Percentiles rank a stretch among this genome's conserved stretches.
These are phyloP conservation scores for Synanthedon formicaeformis DNA, from an alignment of 2,888 invertebrate species.

Conservation along the genomic window DNA sequence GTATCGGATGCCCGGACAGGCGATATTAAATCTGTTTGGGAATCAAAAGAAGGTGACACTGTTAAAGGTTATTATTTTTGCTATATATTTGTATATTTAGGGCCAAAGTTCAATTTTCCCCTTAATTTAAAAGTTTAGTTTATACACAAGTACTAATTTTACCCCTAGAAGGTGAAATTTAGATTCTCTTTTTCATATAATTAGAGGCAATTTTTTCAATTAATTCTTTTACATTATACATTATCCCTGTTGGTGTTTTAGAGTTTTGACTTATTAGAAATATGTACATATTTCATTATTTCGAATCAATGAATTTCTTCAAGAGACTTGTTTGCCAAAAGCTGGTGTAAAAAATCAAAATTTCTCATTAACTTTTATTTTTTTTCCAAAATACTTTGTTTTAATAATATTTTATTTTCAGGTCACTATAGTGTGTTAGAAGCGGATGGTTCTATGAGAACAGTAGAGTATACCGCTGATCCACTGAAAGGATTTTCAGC, in stretches of 20 bases:
- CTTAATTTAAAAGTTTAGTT: not conserved
- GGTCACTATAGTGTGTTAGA: slow-evolving; percentile 77
- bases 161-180: not conserved
- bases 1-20: slow-evolving; percentile 72
- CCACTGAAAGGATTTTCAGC: slow-evolving; percentile 70
- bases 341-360: too few species aligned
- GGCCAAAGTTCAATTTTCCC: not conserved
- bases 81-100: not conserved
- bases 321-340: too few species aligned
- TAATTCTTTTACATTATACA: too few species aligned
- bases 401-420: slow-evolving; percentile 17
- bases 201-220: too few species aligned
- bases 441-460: slow-evolving; percentile 74
- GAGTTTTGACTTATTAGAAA: too few species aligned
- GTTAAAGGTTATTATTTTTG: slow-evolving; percentile 53
- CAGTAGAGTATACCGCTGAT: slow-evolving; percentile 73
- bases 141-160: not conserved
- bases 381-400: too few species aligned
- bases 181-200: too few species aligned
- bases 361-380: too few species aligned
- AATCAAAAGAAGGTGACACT: slow-evolving; percentile 71
- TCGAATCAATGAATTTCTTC: too few species aligned
- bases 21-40: slow-evolving; percentile 74
- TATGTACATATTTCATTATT: too few species aligned
- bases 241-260: too few species aligned